Evolutionary conservation across 2,797 vertebrate species (phyloP).

Genomic region (Pseudopleuronectes americanus): DNA sequence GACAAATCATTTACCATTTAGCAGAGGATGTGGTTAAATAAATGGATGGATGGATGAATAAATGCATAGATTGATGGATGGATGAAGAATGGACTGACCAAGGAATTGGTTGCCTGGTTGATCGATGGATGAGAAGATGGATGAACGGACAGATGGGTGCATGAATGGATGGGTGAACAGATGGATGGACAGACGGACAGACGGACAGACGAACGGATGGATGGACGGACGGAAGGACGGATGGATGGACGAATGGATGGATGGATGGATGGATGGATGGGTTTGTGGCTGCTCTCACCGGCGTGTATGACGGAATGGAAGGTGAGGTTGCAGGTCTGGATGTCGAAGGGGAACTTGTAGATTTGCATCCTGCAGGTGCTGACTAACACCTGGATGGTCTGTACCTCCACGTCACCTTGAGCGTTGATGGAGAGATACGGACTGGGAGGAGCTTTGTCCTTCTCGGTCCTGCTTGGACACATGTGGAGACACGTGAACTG

Average conservation of each 20-base stretch:
- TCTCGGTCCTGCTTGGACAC: constrained; percentile 63
- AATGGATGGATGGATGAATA: no score
- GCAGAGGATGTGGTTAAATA: no score
- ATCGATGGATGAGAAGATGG: no score
- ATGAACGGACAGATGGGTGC: not conserved
- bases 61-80: no score
- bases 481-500: no score
- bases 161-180: no score
- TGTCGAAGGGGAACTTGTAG: constrained; percentile 77
- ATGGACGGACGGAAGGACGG: no score
- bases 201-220: not conserved
- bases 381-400: constrained; percentile 63
- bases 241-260: no score
- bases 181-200: not conserved
- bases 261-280: no score
- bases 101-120: no score
- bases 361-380: constrained; percentile 77
- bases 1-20: no score
- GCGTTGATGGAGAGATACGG: constrained; percentile 60
- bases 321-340: constrained; percentile 71
- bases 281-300: constrained; percentile 40
- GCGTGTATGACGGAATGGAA: constrained; percentile 66
- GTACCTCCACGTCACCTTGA: constrained; percentile 57
- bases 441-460: constrained; percentile 64
- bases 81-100: no score